Evolutionary conservation across 2,113 vertebrate genomes (phyloP).

Genomic region (Hemiscyllium ocellatum): DNA sequence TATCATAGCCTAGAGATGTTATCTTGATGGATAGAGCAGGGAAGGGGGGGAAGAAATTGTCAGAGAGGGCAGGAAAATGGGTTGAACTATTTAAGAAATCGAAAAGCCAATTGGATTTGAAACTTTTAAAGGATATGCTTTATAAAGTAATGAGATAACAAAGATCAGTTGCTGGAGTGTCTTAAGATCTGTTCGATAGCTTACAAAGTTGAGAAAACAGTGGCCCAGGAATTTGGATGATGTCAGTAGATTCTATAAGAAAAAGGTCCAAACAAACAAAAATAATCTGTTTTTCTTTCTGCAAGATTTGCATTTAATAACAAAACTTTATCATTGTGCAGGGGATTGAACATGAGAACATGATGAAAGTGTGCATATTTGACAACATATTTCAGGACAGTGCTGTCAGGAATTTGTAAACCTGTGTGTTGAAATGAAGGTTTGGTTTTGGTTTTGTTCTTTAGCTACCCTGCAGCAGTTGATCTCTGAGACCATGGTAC

Average conservation of each 20-base stretch:
- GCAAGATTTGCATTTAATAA: background rate
- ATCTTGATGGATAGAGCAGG: too few species aligned
- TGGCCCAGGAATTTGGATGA: background rate
- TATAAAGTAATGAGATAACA: background rate
- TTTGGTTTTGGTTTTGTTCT: constrained; percentile 10
- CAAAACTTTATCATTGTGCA: background rate
- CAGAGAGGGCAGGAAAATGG: background rate
- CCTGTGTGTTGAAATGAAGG: background rate
- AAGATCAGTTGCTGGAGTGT: background rate
- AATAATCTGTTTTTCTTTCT: background rate
- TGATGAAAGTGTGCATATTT: background rate
- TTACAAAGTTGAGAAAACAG: background rate
- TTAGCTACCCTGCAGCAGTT: constrained; percentile 84
- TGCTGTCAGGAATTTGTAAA: background rate
- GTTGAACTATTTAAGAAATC: background rate
- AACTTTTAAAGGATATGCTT: too few species aligned
- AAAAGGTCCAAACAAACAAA: background rate
- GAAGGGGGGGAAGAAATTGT: background rate
- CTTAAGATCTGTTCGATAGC: background rate
- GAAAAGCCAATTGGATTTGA: background rate
- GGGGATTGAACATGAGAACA: background rate
- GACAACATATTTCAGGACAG: background rate
- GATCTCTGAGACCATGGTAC: constrained; percentile 91
- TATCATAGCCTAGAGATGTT: background rate
- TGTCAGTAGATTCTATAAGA: background rate